phyloP scores from a whole-genome alignment of 2,888 invertebrate species.

The Spisula subtruncata region DNA sequence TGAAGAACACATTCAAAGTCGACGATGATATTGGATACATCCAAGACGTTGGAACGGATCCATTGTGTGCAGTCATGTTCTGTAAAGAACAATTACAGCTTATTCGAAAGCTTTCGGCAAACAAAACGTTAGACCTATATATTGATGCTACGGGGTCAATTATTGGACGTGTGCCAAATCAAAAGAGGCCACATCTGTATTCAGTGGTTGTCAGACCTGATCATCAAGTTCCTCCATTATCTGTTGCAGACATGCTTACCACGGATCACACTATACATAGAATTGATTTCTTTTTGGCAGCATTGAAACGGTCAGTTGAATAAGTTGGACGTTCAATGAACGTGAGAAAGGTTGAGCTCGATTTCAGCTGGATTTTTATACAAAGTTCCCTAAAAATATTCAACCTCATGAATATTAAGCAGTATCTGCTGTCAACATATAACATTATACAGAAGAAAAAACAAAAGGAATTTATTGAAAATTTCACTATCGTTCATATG shows the following conservation, averaged over 20 bases:
- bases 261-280: conserved; percentile 1
- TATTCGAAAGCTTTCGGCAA: conserved; percentile 2
- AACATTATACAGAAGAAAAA: too few species aligned
- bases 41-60: conserved; percentile 35
- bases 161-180: neutral
- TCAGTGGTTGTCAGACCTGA: neutral
- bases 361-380: too few species aligned
- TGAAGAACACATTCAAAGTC: too few species aligned
- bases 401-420: too few species aligned
- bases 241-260: conserved; percentile 14
- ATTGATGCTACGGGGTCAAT: neutral
- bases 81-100: neutral
- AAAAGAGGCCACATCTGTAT: conserved; percentile 6
- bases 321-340: too few species aligned
- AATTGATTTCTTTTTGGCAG: conserved; percentile 1
- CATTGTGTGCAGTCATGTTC: too few species aligned
- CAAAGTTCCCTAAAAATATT: too few species aligned
- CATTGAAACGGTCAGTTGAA: too few species aligned
- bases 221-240: neutral
- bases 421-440: too few species aligned
- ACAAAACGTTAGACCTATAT: neutral
- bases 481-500: too few species aligned
- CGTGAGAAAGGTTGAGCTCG: too few species aligned
- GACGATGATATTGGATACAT: conserved; percentile 18
- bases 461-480: too few species aligned